Conservation (phyloP, 2,888 invertebrate species). For the Smittia aterrima region DNA sequence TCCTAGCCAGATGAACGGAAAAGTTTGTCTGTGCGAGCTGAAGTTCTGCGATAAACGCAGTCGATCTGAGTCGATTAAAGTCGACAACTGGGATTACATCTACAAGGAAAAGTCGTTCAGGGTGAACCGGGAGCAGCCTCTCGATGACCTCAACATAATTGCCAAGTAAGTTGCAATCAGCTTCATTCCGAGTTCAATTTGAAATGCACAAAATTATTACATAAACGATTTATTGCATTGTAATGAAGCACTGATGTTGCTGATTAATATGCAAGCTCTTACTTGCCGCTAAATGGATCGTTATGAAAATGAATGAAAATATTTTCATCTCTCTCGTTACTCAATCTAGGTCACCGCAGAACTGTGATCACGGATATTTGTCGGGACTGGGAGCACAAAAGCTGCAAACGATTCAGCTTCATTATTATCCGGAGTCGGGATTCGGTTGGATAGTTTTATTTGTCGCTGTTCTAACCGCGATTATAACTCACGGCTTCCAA, state of each 20-base stretch:
- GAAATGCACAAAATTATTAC: too few relatives aligned
- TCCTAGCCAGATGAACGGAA: neutral
- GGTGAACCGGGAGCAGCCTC: neutral
- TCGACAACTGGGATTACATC: conserved; percentile 43
- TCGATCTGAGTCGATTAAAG: conserved; percentile 43
- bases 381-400: conserved; percentile 41
- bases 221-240: too few relatives aligned
- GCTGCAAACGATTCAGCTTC: conserved; percentile 34
- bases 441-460: conserved; percentile 30
- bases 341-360: conserved; percentile 30
- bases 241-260: too few relatives aligned
- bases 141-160: neutral
- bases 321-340: neutral
- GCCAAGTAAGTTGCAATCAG: neutral
- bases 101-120: conserved; percentile 20
- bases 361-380: conserved; percentile 41
- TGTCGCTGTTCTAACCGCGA: conserved; percentile 15
- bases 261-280: neutral
- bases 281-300: neutral
- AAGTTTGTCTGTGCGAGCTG: conserved; percentile 28
- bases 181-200: too few relatives aligned
- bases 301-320: neutral
- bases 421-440: conserved; percentile 34
- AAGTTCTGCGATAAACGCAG: conserved; percentile 9
- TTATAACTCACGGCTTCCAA: conserved; percentile 31